phyloP scores from a whole-genome alignment of 1,140 invertebrate genomes.

The Brachionus asplanchnoidis region DNA sequence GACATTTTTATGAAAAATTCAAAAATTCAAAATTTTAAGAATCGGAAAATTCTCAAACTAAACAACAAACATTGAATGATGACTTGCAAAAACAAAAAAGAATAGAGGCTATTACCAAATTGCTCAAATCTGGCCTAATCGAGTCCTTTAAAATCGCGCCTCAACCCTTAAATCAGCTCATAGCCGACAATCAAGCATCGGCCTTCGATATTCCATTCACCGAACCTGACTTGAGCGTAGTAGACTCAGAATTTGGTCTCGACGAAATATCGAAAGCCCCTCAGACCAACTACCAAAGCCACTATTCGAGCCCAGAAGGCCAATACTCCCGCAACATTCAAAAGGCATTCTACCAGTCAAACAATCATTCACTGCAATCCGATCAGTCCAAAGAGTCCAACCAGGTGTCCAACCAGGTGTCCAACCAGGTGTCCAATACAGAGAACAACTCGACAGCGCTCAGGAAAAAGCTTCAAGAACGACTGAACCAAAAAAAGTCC shows the following conservation, averaged over 20 bases:
- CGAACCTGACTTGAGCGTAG: background rate
- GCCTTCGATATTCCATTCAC: background rate
- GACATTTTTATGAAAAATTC: background rate
- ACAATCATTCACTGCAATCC: background rate
- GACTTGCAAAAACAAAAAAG: conserved; percentile 31
- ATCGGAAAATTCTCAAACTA: background rate
- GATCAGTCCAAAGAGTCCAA: background rate
- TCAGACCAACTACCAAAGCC: background rate
- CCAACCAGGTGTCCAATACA: background rate
- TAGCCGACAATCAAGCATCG: background rate
- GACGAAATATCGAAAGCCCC: background rate
- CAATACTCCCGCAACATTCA: background rate
- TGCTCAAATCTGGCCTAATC: background rate
- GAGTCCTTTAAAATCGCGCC: background rate
- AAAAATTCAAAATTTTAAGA: background rate
- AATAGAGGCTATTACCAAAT: conserved; percentile 33
- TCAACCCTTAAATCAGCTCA: background rate
- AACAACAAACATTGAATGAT: background rate
- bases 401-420: background rate
- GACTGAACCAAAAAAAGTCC: background rate
- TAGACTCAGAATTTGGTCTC: background rate
- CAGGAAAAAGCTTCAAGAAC: conserved; percentile 17
- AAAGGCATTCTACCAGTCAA: background rate
- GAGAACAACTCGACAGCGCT: background rate
- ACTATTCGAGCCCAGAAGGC: background rate